phyloP scores from a whole-genome alignment of 2,888 invertebrate species.

The Conchocele bisecta region DNA sequence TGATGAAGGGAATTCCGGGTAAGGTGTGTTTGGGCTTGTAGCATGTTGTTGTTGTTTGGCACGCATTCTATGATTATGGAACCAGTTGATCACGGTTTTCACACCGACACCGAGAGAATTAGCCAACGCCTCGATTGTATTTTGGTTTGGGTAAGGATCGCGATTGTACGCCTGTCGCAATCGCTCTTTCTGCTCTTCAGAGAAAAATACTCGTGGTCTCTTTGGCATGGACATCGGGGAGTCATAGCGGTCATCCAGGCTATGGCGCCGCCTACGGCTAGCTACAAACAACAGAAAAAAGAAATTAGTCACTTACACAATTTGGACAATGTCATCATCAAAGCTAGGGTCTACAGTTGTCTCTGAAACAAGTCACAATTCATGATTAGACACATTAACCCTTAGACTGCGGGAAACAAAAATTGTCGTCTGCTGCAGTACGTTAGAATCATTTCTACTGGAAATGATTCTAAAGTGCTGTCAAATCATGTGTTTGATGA shows the following conservation, averaged over 20 bases:
- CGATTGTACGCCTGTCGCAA: conserved; percentile 95
- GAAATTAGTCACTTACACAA: too few species aligned
- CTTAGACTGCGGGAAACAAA: too few species aligned
- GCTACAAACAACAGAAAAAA: conserved; percentile 64
- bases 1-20: conserved; percentile 45
- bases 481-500: too few species aligned
- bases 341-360: too few species aligned
- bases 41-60: conserved; percentile 86
- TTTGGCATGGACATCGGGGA: conserved; percentile 76
- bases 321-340: too few species aligned
- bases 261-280: conserved; percentile 89
- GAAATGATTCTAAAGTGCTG: too few species aligned
- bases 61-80: conserved; percentile 99
- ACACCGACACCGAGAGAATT: conserved; percentile 94
- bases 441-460: too few species aligned
- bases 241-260: conserved; percentile 79
- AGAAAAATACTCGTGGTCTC: conserved; percentile 95
- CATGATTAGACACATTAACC: too few species aligned
- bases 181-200: conserved; percentile 99
- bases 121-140: conserved; percentile 97
- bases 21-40: conserved; percentile 57
- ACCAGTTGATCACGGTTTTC: conserved; percentile 99
- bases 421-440: too few species aligned
- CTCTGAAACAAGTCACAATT: too few species aligned
- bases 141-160: conserved; percentile 98